Conservation (phyloP, 2,888 invertebrate species). For the Volucella bombylans region DNA sequence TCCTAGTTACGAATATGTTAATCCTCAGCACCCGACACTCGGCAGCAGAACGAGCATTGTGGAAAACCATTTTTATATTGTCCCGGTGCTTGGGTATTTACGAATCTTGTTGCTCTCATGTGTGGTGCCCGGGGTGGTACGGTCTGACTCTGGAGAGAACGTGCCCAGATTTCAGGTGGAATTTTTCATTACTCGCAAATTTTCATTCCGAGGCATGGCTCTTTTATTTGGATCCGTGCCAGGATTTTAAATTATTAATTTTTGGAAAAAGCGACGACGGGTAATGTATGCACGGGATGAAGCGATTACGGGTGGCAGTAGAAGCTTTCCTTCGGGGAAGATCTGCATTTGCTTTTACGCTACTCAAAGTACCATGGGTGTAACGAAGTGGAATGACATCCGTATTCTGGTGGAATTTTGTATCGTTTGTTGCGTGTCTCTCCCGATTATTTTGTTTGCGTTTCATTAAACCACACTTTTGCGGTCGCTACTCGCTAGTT, state of each 20-base stretch:
- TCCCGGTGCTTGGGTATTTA: neutral
- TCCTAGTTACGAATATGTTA: too few species aligned
- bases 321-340: neutral
- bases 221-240: conserved; percentile 41
- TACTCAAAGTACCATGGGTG: neutral
- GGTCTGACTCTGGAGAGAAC: neutral
- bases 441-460: neutral
- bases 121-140: neutral
- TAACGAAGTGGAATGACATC: neutral
- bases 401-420: neutral
- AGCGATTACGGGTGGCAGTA: neutral
- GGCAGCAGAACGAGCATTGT: too few species aligned
- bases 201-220: conserved; percentile 22
- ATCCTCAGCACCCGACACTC: too few species aligned
- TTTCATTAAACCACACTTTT: neutral
- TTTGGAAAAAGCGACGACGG: neutral
- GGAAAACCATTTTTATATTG: neutral
- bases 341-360: neutral
- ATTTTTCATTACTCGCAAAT: conserved; percentile 35
- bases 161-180: conserved; percentile 23
- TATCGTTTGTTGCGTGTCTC: neutral
- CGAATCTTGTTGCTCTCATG: conserved; percentile 5
- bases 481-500: too few species aligned
- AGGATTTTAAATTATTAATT: conserved; percentile 37
- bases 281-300: neutral